Percentiles rank a stretch among this genome's conserved stretches.
These are phyloP conservation scores for Drosophila acutilabella DNA, from an alignment of 2,888 invertebrate species.

Conservation along the genomic window DNA sequence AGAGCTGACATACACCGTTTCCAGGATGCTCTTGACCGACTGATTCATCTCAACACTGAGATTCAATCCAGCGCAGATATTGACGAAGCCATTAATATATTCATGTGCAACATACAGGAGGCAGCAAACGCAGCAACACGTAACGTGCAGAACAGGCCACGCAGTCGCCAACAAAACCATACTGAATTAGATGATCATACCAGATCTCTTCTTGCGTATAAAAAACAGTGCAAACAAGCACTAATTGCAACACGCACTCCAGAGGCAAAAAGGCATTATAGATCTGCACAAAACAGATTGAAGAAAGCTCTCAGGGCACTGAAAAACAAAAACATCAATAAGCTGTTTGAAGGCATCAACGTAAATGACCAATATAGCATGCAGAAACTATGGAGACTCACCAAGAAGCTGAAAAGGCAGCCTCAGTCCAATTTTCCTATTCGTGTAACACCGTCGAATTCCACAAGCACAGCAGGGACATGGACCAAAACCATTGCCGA, in stretches of 20 bases:
- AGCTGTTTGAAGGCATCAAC: not conserved
- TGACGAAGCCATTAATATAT: not conserved
- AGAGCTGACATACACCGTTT: not conserved
- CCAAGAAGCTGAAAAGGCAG: not conserved
- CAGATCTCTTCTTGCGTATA: not conserved
- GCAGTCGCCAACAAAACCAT: too few species aligned
- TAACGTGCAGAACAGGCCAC: too few species aligned
- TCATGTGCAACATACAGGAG: not conserved
- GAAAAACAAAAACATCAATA: not conserved
- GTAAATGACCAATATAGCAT: not conserved
- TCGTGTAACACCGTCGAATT: not conserved
- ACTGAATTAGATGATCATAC: not conserved
- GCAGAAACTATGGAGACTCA: conserved; percentile 1
- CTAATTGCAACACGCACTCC: not conserved
- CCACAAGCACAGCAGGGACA: not conserved
- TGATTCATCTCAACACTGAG: not conserved
- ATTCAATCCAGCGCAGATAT: not conserved
- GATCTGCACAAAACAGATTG: not conserved
- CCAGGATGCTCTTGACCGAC: not conserved
- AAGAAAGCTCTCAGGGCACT: not conserved
- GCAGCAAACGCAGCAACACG: not conserved
- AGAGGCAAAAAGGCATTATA: not conserved
- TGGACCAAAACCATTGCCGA: not conserved
- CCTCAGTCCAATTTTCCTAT: not conserved
- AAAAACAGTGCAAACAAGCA: not conserved